phyloP scores from a whole-genome alignment of 2,113 vertebrate species.

The Hylia prasina region DNA sequence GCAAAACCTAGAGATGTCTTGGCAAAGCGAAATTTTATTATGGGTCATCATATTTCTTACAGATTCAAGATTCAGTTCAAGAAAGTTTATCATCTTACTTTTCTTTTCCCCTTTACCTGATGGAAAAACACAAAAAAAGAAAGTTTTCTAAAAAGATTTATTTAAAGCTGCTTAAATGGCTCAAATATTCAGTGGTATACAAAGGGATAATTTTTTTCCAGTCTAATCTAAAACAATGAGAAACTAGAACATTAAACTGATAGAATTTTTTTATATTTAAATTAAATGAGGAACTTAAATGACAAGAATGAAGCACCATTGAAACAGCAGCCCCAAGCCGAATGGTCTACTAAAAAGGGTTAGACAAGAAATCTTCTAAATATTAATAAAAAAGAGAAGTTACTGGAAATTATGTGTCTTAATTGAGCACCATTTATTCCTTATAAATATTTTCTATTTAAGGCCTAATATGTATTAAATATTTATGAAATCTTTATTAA shows the following conservation, averaged over 20 bases:
- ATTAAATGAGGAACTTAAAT: constrained; percentile 8
- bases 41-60: background rate
- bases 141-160: background rate
- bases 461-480: constrained; percentile 10
- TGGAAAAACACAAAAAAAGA: background rate
- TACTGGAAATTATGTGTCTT: background rate
- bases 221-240: background rate
- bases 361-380: background rate
- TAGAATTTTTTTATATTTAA: background rate
- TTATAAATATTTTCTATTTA: constrained; percentile 61
- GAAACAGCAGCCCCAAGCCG: background rate
- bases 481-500: constrained; percentile 48
- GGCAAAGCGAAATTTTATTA: background rate
- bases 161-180: background rate
- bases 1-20: background rate
- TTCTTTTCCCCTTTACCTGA: background rate
- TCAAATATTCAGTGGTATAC: background rate
- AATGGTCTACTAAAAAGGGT: background rate
- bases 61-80: background rate
- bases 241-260: background rate
- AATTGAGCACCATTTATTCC: constrained; percentile 26
- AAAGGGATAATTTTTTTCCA: background rate
- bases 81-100: background rate
- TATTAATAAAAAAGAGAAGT: constrained; percentile 29
- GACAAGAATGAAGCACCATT: background rate